Evolutionary conservation across 2,797 vertebrate genomes (phyloP).

Genomic region (Cryptoprocta ferox): DNA sequence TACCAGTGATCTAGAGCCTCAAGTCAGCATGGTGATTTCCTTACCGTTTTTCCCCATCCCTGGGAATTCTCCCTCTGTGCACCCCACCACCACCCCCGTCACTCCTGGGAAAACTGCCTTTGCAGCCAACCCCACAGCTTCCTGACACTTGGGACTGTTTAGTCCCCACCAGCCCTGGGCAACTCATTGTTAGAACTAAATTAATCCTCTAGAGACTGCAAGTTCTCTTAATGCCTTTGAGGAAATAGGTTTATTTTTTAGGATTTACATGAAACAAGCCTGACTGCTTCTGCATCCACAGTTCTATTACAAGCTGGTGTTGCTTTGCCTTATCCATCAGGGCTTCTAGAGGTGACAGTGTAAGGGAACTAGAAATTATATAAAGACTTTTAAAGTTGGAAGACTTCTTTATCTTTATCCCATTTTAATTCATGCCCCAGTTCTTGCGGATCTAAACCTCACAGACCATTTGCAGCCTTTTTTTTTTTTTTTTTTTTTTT

Average conservation of each 20-base stretch:
- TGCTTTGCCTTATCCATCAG: conserved; percentile 16
- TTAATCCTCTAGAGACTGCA: conserved; percentile 64
- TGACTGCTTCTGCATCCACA: background rate
- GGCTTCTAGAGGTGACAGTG: background rate
- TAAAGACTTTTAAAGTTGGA: background rate
- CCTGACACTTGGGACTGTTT: conserved; percentile 43
- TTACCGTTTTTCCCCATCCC: conserved; percentile 18
- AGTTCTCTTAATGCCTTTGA: conserved; percentile 56
- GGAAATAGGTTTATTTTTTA: conserved; percentile 58
- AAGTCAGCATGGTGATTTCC: background rate
- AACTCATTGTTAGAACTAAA: conserved; percentile 63
- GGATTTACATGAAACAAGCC: conserved; percentile 42
- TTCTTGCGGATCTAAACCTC: background rate
- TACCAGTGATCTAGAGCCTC: background rate
- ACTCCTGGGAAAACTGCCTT: conserved; percentile 60
- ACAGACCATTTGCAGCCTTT: background rate
- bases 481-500: too few relatives aligned
- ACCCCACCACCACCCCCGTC: background rate
- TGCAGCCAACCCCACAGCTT: background rate
- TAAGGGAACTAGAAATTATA: conserved; percentile 5
- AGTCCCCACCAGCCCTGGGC: background rate
- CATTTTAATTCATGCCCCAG: background rate
- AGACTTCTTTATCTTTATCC: background rate
- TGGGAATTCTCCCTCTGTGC: background rate
- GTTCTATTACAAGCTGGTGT: conserved; percentile 23